phyloP scores from a whole-genome alignment of 2,888 invertebrate genomes.

The Trichacis sp. region DNA sequence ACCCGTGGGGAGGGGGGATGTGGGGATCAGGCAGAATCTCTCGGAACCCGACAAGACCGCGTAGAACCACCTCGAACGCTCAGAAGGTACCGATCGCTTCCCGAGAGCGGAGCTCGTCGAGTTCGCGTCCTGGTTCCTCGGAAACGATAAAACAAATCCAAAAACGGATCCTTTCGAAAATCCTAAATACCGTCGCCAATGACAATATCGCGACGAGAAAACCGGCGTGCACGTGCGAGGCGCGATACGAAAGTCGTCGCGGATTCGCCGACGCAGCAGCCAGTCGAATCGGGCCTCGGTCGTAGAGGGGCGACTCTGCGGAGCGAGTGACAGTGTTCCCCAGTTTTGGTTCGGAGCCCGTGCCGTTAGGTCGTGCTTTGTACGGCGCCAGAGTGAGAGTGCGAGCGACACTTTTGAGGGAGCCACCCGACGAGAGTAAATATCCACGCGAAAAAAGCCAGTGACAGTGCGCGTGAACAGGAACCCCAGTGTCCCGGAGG shows the following conservation, averaged over 20 bases:
- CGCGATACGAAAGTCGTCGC: not conserved
- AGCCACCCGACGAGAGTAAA: too few relatives aligned
- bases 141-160: too few relatives aligned
- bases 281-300: conserved; percentile 27
- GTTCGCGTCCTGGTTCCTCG: conserved; percentile 10
- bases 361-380: conserved; percentile 3
- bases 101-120: conserved; percentile 67
- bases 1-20: too few relatives aligned
- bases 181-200: too few relatives aligned
- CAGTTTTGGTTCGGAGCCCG: conserved; percentile 43
- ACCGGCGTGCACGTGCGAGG: conserved; percentile 5
- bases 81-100: conserved; percentile 62
- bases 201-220: too few relatives aligned
- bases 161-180: conserved; percentile 27
- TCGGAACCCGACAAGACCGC: too few relatives aligned
- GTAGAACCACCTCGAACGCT: conserved; percentile 49
- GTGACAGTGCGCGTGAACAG: conserved; percentile 18
- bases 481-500: too few relatives aligned
- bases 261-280: conserved; percentile 31
- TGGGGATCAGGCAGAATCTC: too few relatives aligned
- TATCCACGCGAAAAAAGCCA: conserved; percentile 1
- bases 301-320: conserved; percentile 18
- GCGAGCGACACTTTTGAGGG: too few relatives aligned
- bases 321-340: conserved; percentile 53
- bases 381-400: too few relatives aligned